Conservation (phyloP, 64 coral and sea anemone species). For the Montipora efflorescens region DNA sequence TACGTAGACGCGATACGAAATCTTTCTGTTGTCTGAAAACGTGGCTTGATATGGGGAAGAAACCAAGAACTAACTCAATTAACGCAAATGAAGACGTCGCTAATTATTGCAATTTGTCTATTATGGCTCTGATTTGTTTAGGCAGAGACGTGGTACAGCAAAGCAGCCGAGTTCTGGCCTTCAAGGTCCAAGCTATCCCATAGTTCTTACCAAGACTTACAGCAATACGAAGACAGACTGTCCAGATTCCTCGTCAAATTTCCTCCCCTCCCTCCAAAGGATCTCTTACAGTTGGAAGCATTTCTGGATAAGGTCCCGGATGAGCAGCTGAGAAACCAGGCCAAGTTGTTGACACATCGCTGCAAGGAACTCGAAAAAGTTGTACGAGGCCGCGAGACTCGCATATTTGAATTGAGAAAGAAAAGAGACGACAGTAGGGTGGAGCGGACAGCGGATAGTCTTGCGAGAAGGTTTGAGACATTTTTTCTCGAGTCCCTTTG, state of each 20-base stretch:
- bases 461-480: not conserved
- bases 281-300: conserved; percentile 64
- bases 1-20: too few species aligned
- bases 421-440: not conserved
- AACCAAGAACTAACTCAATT: too few species aligned
- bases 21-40: too few species aligned
- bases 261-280: conserved; percentile 73
- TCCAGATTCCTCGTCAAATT: conserved; percentile 67
- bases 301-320: conserved; percentile 63
- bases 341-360: conserved; percentile 65
- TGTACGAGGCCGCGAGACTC: conserved; percentile 63
- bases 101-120: not conserved
- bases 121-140: not conserved
- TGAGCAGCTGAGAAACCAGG: conserved; percentile 63
- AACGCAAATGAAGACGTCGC: not conserved
- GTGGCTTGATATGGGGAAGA: too few species aligned
- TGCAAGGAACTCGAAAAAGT: conserved; percentile 84
- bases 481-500: too few species aligned
- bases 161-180: conserved; percentile 83
- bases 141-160: conserved; percentile 89
- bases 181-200: conserved; percentile 49
- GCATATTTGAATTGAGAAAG: conserved; percentile 57
- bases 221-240: conserved; percentile 59
- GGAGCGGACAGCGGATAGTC: not conserved
- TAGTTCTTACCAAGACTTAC: conserved; percentile 61